Evolutionary conservation across 2,797 vertebrate species (phyloP).

Genomic region (Cottoperca gobio): DNA sequence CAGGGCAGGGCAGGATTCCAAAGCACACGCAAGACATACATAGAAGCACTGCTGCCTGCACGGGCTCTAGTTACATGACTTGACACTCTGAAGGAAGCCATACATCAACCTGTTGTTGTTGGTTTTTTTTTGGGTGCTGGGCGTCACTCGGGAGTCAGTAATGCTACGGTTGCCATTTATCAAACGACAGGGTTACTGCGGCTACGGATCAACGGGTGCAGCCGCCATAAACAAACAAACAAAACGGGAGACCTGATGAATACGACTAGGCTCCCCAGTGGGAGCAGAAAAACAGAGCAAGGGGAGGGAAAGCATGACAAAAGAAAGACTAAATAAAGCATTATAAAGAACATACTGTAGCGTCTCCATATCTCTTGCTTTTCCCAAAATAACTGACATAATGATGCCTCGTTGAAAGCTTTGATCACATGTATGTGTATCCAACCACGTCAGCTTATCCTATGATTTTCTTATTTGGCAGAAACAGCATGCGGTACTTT

Average conservation of each 20-base stretch:
- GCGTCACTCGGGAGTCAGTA: constrained; percentile 75
- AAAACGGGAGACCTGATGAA: constrained; percentile 69
- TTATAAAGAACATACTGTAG: constrained; percentile 11
- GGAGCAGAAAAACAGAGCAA: constrained; percentile 48
- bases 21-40: constrained; percentile 5
- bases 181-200: constrained; percentile 78
- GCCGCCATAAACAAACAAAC: constrained; percentile 75
- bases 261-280: constrained; percentile 55
- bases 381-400: constrained; percentile 18
- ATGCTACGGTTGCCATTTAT: constrained; percentile 79
- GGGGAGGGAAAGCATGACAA: no score
- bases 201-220: constrained; percentile 70
- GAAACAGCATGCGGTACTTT: neutral
- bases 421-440: constrained; percentile 36
- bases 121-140: constrained; percentile 61
- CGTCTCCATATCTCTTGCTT: neutral
- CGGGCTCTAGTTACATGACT: constrained; percentile 67
- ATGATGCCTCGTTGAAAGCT: constrained; percentile 30
- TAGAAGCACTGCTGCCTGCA: constrained; percentile 22
- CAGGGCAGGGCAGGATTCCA: constrained; percentile 12
- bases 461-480: neutral
- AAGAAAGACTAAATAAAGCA: no score
- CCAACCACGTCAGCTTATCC: constrained; percentile 21
- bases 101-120: constrained; percentile 80
- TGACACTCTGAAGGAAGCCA: constrained; percentile 77